Conservation (phyloP, 2,113 vertebrate species). For the Petrocephalus zakoni region DNA sequence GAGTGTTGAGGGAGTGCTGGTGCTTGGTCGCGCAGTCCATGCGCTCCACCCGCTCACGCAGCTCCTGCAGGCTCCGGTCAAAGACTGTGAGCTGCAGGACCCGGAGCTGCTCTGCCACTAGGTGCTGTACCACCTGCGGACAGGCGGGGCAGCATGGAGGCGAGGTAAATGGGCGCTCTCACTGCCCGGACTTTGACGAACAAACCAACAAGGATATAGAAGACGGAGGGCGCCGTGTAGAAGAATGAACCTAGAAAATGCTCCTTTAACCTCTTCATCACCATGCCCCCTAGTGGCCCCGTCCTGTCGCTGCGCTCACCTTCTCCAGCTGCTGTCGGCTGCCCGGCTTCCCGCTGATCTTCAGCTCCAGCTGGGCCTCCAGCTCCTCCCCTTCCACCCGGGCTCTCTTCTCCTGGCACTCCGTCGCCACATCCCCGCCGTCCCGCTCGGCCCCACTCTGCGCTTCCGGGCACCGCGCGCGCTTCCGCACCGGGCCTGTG, state of each 20-base stretch:
- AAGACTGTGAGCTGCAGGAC: conserved; percentile 76
- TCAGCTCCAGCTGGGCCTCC: conserved; percentile 87
- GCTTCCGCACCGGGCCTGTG: background rate
- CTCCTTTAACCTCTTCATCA: background rate
- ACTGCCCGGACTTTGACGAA: background rate
- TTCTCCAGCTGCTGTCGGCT: conserved; percentile 82
- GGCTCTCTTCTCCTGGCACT: conserved; percentile 59
- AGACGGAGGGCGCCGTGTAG: background rate
- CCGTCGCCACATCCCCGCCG: conserved; percentile 10
- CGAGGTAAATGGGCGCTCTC: background rate
- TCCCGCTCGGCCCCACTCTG: background rate
- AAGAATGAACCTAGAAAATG: background rate
- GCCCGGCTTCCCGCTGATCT: conserved; percentile 78
- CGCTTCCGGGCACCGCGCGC: background rate
- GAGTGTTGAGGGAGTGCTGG: conserved; percentile 75
- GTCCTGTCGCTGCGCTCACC: conserved; percentile 51
- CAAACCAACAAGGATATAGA: background rate
- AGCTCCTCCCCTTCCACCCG: conserved; percentile 58
- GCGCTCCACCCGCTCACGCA: conserved; percentile 84
- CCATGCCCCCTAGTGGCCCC: background rate
- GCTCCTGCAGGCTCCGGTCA: conserved; percentile 77
- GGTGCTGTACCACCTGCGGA: conserved; percentile 76
- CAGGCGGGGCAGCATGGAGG: background rate
- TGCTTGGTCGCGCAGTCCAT: conserved; percentile 83
- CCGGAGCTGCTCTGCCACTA: conserved; percentile 80